Evolutionary conservation across 2,797 vertebrate species (phyloP), one percentile per base, ranked within the genome.

Genomic region (Rhincodon typus): DNA sequence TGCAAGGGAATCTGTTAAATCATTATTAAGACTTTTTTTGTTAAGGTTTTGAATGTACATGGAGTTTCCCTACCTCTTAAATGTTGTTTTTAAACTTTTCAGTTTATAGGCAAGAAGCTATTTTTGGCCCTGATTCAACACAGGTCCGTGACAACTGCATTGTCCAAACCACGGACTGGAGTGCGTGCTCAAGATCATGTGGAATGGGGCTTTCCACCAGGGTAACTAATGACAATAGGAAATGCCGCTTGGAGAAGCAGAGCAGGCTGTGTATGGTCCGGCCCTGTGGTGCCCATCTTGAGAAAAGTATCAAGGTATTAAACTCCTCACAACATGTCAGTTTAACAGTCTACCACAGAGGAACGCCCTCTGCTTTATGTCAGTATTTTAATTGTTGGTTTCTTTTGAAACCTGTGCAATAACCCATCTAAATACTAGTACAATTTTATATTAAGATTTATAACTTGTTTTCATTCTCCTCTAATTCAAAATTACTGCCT

Each of bases 161-260:
- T 74, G 97, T 98, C 96, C 98, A 98, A 97, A 98, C 97, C 82
- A 98, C 98, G 0, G 97, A 97, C 88, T 98, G 98, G 98, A 98
- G 97, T 0, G 96, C 96, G 0, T 98, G 98, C 96, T 98, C 98
- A 6, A 97, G 96, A 96, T 97, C 96, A 95, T 98, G 98, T 0
- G 98, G 97, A 87, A 97, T 98, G 98, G 98, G 97, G 30, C 96
- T 98, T 96, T 98, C 98, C 0, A 94, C 97, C n/a, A 97, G 97
- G 0, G 97, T 98, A 4, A 98, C 98, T 96, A 98, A 97, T 0
- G 94, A 98, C 97, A 98, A 98, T 96, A 97, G 97, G 84, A 97
- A 95, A 95, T 98, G 98, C 96, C 97, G 96, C 96, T 96, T 98
- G 96, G 97, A 98, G 96, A 97, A 98, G 95, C 97, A 98, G 97